A percentile compares a stretch with the other conserved stretches of the same genome.
These are phyloP conservation scores for Heteronetta atricapilla DNA, from an alignment of 2,113 vertebrate species.

Conservation along the genomic window DNA sequence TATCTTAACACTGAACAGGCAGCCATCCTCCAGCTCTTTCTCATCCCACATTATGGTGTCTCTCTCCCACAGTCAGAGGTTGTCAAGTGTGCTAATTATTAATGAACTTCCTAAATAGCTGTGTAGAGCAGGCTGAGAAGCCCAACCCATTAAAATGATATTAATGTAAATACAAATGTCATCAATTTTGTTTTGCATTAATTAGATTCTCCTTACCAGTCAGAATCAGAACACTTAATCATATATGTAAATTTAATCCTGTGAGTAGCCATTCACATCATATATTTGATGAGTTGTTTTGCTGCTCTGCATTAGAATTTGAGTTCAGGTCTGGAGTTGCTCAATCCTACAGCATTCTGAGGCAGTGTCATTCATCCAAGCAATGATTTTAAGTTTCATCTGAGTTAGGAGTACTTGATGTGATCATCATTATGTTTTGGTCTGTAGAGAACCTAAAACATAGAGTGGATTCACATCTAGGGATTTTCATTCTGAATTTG, in stretches of 20 bases:
- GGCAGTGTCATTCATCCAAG: background rate
- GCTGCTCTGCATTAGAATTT: background rate
- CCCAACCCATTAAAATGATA: background rate
- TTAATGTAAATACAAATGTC: background rate
- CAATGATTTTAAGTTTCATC: background rate
- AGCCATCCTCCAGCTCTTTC: background rate
- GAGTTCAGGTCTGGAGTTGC: background rate
- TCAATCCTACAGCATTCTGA: background rate
- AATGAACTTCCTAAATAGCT: background rate
- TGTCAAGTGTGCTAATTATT: background rate
- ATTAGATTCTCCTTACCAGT: background rate
- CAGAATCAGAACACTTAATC: background rate
- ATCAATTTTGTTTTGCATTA: background rate
- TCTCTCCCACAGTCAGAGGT: background rate
- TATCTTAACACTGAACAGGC: constrained; percentile 9
- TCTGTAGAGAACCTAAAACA: background rate
- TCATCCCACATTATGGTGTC: background rate
- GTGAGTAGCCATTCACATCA: background rate
- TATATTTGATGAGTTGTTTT: background rate
- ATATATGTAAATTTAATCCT: background rate
- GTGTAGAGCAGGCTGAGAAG: background rate
- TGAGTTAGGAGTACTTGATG: background rate
- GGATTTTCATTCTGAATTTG: background rate
- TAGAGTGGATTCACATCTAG: background rate
- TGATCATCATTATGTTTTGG: background rate